Conservation (phyloP, 2,113 vertebrate genomes). For the Pongo abelii region DNA sequence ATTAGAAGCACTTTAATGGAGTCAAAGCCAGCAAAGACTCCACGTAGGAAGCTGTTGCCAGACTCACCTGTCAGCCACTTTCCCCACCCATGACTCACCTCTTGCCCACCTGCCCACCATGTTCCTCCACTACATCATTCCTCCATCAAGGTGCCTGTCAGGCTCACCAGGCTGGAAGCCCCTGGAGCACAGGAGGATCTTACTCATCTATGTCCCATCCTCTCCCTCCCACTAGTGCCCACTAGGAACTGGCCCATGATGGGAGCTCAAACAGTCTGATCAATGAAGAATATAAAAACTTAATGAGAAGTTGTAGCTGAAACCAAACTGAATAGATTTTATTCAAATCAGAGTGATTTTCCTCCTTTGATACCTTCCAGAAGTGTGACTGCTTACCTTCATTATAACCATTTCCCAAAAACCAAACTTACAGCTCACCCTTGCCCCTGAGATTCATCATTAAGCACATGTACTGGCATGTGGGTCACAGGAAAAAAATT, state of each 20-base stretch:
- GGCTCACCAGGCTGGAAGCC: background rate
- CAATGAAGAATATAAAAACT: background rate
- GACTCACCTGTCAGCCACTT: background rate
- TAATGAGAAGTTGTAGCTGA: background rate
- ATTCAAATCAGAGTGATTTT: background rate
- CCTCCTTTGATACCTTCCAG: background rate
- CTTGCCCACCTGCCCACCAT: background rate
- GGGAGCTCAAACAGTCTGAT: background rate
- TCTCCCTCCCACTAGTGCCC: background rate
- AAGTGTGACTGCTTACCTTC: background rate
- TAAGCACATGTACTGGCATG: background rate
- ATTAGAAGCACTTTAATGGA: background rate
- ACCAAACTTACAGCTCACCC: background rate
- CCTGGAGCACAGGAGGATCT: background rate
- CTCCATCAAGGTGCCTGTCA: background rate
- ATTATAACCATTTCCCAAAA: background rate
- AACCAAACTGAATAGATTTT: background rate
- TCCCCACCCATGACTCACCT: background rate
- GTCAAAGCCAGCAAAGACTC: too few relatives aligned
- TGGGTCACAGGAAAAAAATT: background rate
- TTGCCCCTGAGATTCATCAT: background rate
- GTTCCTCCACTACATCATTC: background rate
- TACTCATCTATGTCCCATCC: background rate
- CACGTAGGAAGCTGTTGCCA: rapidly evolving
- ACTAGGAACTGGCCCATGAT: background rate